A percentile compares a stretch with the other conserved stretches of the same genome.
phyloP scores from a whole-genome alignment of 2,888 invertebrate species.

The Sclerodermus sp. region DNA sequence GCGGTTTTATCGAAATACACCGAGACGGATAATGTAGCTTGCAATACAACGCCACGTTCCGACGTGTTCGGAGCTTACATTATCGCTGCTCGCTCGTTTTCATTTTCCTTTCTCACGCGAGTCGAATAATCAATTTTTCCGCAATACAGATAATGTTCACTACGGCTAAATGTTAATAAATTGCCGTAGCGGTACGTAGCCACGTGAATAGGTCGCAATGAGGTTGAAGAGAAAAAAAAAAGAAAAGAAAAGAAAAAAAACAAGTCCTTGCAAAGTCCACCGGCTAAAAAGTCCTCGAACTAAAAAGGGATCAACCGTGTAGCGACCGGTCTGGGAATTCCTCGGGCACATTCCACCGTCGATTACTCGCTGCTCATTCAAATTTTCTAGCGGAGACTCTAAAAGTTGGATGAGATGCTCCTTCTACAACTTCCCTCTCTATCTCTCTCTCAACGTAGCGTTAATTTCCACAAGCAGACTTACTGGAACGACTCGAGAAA shows the following conservation, averaged over 20 bases:
- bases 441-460: no score
- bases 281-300: conserved; percentile 1
- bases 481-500: no score
- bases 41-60: not conserved
- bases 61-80: not conserved
- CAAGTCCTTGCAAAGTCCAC: conserved; percentile 1
- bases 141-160: not conserved
- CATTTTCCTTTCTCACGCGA: conserved; percentile 19
- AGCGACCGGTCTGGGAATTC: conserved; percentile 24
- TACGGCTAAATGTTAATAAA: not conserved
- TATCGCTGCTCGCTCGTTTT: not conserved
- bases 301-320: conserved; percentile 10
- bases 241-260: not conserved
- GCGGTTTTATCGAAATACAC: no score
- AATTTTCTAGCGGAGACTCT: conserved; percentile 19
- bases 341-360: conserved; percentile 33
- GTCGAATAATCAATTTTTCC: conserved; percentile 25
- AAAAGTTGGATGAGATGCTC: no score
- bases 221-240: not conserved
- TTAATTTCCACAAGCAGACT: no score
- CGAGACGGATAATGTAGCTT: no score
- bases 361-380: conserved; percentile 31
- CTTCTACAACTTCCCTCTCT: no score
- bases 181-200: no score
- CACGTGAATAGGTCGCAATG: no score